Percentiles rank a stretch among this genome's conserved stretches.
Conservation (phyloP, 2,113 vertebrate genomes). For the Pavo muticus region DNA sequence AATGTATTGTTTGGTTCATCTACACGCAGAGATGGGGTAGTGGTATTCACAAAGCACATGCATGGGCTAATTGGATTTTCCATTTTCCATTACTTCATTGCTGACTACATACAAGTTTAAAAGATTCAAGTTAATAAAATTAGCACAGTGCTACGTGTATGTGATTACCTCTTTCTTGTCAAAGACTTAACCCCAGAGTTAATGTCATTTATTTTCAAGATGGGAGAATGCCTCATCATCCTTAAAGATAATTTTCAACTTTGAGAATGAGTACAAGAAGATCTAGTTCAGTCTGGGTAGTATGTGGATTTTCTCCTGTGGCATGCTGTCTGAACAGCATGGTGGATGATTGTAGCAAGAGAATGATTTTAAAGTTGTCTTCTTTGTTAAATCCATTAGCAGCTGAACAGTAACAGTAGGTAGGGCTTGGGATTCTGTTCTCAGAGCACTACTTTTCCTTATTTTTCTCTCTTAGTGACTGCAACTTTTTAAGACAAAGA, state of each 20-base stretch:
- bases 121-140: slow-evolving; percentile 62
- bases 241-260: neutral
- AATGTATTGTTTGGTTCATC: slow-evolving; percentile 30
- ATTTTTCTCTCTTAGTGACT: neutral
- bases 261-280: neutral
- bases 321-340: neutral
- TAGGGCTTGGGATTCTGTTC: neutral
- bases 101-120: slow-evolving; percentile 49
- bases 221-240: slow-evolving; percentile 1
- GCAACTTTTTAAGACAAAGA: neutral
- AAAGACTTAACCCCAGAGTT: slow-evolving; percentile 45
- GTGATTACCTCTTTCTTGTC: slow-evolving; percentile 37
- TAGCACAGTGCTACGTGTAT: slow-evolving; percentile 19
- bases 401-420: neutral
- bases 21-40: neutral
- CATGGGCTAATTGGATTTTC: slow-evolving; percentile 70
- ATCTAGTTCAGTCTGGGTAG: neutral
- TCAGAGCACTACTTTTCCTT: neutral
- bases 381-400: neutral
- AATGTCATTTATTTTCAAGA: slow-evolving; percentile 40
- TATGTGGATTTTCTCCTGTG: neutral
- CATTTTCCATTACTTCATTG: slow-evolving; percentile 53
- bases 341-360: neutral
- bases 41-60: slow-evolving; percentile 40
- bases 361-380: neutral